Evolutionary conservation across 2,888 invertebrate genomes (phyloP).

Genomic region (Dryobota labecula): DNA sequence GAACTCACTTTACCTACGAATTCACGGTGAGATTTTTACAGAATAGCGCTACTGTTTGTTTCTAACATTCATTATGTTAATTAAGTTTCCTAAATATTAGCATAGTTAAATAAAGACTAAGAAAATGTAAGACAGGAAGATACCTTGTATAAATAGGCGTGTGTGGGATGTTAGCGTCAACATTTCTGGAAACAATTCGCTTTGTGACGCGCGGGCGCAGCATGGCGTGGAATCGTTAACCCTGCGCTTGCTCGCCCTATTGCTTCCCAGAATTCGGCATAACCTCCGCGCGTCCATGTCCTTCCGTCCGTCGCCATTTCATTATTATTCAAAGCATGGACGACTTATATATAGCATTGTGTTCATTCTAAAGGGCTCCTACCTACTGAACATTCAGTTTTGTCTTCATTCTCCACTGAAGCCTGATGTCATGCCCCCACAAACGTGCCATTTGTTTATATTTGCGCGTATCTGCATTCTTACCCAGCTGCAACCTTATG

Average conservation of each 20-base stretch:
- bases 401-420: slow-evolving; percentile 11
- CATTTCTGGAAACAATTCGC: slow-evolving; percentile 62
- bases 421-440: slow-evolving; percentile 17
- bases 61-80: slow-evolving; percentile 13
- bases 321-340: slow-evolving; percentile 68
- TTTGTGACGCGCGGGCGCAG: slow-evolving; percentile 34
- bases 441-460: slow-evolving; percentile 20
- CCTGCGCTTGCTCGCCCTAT: slow-evolving; percentile 54
- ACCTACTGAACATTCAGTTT: slow-evolving; percentile 23
- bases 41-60: no score
- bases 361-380: slow-evolving; percentile 60
- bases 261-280: slow-evolving; percentile 69
- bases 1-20: no score
- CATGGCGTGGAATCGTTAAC: slow-evolving; percentile 43
- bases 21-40: no score
- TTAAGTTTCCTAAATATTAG: slow-evolving; percentile 22
- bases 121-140: slow-evolving; percentile 23
- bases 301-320: slow-evolving; percentile 66
- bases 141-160: slow-evolving; percentile 36
- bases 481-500: slow-evolving; percentile 22
- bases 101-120: slow-evolving; percentile 8
- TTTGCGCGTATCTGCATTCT: slow-evolving; percentile 23
- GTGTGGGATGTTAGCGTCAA: slow-evolving; percentile 52
- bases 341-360: slow-evolving; percentile 61
- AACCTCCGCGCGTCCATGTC: slow-evolving; percentile 65